Base-by-base conservation (phyloP, 2,888 invertebrate species). In the Crocallis elinguaria region DNA sequence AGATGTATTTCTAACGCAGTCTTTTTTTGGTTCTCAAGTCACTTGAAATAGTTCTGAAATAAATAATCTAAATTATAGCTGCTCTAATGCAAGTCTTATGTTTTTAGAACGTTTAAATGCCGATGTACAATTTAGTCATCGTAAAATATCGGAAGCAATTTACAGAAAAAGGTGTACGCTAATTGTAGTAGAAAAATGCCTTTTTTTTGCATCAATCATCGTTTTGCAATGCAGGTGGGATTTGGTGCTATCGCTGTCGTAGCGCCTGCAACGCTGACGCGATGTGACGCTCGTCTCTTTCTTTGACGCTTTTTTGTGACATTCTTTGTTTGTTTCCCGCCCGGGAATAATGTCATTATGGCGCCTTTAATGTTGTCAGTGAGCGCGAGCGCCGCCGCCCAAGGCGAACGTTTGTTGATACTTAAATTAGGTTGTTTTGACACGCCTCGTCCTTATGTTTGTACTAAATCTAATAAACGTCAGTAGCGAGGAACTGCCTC, bases 401-500 rank as follows among this genome's bases (percentile, higher is more conserved):
- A 88, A 79, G 88, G 88, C 87, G 89, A 89, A 71, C 88, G 88
- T 89, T 91, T 91, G 91, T 91, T 90, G 88, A 91, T 91, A 91
- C 91, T 90, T 90, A 90, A 91, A 91, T 90, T 90, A 88, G 89
- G 84, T 86, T 89, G 88, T 88, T 90, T 88, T 90, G 91, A 90
- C 90, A 89, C 88, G 89, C 86, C 88, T 88, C 82, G 88, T 86
- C 88, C 88, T 87, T 85, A 86, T 88, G 88, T 87, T 89, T 86
- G 84, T 84, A 87, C 83, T 89, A 88, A 89, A 90, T 90, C 87
- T 89, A 89, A 90, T 89, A 88, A 89, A 88, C 78, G 86, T 89
- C 88, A 75, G 79, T 78, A 78, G 80, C 75, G 69, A 75, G 82
- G 78, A 76, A 77, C 78, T 71, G 69, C 73, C 79, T 76, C 82